Evolutionary conservation across 1,140 invertebrate species (phyloP).

Genomic region (Pseudomyrmex gracilis): DNA sequence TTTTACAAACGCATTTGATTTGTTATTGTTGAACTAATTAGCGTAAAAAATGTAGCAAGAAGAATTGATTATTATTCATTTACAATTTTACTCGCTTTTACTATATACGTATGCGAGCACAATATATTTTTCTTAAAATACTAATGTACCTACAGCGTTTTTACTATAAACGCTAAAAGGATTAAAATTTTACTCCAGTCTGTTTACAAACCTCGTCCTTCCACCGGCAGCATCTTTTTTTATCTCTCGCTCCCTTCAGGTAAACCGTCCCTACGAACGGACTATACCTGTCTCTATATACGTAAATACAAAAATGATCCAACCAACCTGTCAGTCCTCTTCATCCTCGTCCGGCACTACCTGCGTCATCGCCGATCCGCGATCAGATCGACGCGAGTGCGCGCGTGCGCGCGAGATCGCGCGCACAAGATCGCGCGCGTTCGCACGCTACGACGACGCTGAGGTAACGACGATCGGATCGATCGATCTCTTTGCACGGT

Average conservation of each 20-base stretch:
- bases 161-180: too few species aligned
- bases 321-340: constrained; percentile 57
- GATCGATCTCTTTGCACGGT: constrained; percentile 34
- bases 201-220: neutral
- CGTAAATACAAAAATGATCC: constrained; percentile 18
- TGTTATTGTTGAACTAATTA: neutral
- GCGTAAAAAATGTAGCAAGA: neutral
- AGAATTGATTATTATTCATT: neutral
- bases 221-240: neutral
- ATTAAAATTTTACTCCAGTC: too few species aligned
- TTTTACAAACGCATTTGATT: neutral
- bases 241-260: neutral
- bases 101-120: neutral
- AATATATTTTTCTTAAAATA: neutral
- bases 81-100: neutral
- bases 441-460: constrained; percentile 4
- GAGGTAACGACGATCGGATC: neutral
- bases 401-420: neutral
- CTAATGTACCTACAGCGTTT: neutral
- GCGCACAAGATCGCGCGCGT: constrained; percentile 4
- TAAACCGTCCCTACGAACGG: neutral
- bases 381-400: neutral
- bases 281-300: neutral
- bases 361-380: constrained; percentile 40
- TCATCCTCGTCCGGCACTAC: neutral